Base-by-base conservation (phyloP, 2,888 invertebrate genomes). In the Cheilosia grossa region DNA sequence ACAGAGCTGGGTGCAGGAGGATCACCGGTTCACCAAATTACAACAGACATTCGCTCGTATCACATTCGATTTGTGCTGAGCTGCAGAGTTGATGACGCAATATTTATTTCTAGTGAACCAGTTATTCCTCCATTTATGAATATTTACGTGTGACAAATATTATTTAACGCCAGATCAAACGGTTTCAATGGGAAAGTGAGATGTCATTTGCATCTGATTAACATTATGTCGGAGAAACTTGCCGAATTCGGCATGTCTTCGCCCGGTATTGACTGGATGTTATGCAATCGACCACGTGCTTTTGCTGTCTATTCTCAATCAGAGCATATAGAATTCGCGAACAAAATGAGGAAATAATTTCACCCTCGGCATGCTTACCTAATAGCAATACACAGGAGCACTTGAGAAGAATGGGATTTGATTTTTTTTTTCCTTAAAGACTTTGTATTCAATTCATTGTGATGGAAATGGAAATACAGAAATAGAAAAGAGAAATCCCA, bases 401-500 rank as follows among this genome's bases (percentile, higher is more conserved):
- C 77, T 81, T 64, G 56, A 75, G 61, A 73, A 53, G 24, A 51
- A 24, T 37, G 13, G 42, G 54, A 54, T 54, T 37, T 47, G 44
- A 73, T 42, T 63, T 70, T 30, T 42, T 13, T 74, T 67, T 59
- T 7, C 53, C 10, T 27, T 40, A 10, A 33, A 33, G 27, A 27
- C 33, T 54, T 10, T 54, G 53, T 17, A 6, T 47, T 47, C 24
- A 24, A 51, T 51, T 19, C 9, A 33, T 30, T 30, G 33, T 53
- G 63, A 44, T 66, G 66, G 53, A 40, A 54, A 66, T 78, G 42
- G 49, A 70, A 49, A 49, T 21, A 51, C 30, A 17, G 10, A 72
- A 44, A 79, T 79, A 33, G 51, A 67, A 67, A 78, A 66, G 78
- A 78, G 78, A 78, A 73, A 67, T 58, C 78, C 66, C 66, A 78